Conservation (phyloP, 2,113 vertebrate genomes). For the Morone chrysops region DNA sequence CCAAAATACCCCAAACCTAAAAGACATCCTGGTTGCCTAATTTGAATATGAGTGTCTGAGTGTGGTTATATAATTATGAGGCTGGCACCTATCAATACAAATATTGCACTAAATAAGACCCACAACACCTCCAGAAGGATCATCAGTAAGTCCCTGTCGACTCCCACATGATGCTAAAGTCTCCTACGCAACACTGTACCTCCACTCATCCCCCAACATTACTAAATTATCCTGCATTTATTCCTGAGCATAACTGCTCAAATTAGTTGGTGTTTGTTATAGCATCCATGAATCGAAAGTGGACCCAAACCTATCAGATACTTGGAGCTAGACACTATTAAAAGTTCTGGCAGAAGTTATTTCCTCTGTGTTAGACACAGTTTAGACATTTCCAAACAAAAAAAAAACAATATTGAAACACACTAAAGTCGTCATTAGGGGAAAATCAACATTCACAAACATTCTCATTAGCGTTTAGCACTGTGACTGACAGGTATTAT, state of each 20-base stretch:
- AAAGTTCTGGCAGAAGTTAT: constrained; percentile 40
- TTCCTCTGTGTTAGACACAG: constrained; percentile 3
- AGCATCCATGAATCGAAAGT: constrained; percentile 4
- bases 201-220: constrained; percentile 9
- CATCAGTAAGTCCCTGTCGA: constrained; percentile 27
- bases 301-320: constrained; percentile 39
- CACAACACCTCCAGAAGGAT: constrained; percentile 37
- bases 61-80: constrained; percentile 35
- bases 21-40: constrained; percentile 16
- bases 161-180: constrained; percentile 29
- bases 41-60: constrained; percentile 40
- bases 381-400: constrained; percentile 47
- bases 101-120: constrained; percentile 16
- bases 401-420: constrained; percentile 32
- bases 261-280: constrained; percentile 19
- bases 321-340: constrained; percentile 16
- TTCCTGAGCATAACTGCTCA: constrained; percentile 17
- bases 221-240: constrained; percentile 24
- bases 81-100: constrained; percentile 41
- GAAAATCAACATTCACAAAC: constrained; percentile 48
- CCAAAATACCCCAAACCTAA: background rate
- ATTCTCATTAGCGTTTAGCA: constrained; percentile 68
- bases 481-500: constrained; percentile 82
- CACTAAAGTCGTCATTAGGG: constrained; percentile 54
- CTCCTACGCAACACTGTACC: constrained; percentile 31